These are phyloP conservation scores for Etheostoma nigrum DNA, from an alignment of 2,797 vertebrate species.

Conservation along the genomic window DNA sequence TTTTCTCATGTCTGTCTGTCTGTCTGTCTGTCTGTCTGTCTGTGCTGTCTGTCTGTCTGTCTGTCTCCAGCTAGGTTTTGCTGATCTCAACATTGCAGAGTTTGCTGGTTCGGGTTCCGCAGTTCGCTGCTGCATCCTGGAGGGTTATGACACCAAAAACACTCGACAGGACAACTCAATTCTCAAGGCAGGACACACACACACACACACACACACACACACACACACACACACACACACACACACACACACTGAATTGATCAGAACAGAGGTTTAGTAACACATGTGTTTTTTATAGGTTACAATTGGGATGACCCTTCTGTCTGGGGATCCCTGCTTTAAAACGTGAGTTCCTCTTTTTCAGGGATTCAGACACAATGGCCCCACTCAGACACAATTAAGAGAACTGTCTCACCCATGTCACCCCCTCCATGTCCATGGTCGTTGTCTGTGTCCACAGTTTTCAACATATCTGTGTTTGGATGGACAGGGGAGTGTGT, in stretches of 20 bases:
- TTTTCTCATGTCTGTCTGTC: background rate
- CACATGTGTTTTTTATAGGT: constrained; percentile 80
- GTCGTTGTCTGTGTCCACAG: no score
- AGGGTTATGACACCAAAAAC: constrained; percentile 96
- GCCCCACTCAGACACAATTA: background rate
- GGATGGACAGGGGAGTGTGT: no score
- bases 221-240: constrained; percentile 5
- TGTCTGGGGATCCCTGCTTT: constrained; percentile 97
- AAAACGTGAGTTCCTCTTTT: constrained; percentile 90
- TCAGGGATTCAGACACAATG: background rate
- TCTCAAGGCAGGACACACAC: constrained; percentile 86
- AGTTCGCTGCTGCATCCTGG: constrained; percentile 93
- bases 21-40: background rate
- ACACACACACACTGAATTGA: background rate
- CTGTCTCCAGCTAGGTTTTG: constrained; percentile 90
- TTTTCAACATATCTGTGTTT: no score
- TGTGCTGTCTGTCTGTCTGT: constrained; percentile 5
- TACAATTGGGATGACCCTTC: constrained; percentile 92
- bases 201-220: constrained; percentile 5
- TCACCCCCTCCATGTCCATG: no score
- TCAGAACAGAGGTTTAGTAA: background rate
- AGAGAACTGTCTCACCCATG: no score
- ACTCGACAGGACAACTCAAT: constrained; percentile 97
- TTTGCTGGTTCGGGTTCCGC: constrained; percentile 95
- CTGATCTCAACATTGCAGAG: constrained; percentile 95